Percentiles rank a stretch among this genome's conserved stretches.
Evolutionary conservation across 2,113 vertebrate species (phyloP).

Genomic region (Bos indicus): DNA sequence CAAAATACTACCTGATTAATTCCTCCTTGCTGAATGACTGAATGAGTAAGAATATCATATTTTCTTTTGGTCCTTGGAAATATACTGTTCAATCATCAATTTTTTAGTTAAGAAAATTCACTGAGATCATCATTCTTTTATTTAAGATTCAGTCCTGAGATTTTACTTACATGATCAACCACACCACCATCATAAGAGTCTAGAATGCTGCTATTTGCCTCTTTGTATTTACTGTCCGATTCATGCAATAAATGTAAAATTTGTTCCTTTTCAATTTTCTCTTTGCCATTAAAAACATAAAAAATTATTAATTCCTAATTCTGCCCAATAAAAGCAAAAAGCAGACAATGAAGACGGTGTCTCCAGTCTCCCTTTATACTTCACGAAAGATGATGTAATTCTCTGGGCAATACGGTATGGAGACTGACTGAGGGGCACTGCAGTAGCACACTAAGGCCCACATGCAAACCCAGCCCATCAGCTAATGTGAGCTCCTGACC

Average conservation of each 20-base stretch:
- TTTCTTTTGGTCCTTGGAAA: constrained; percentile 8
- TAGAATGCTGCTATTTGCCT: background rate
- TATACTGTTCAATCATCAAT: background rate
- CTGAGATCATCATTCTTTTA: background rate
- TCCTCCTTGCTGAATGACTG: background rate
- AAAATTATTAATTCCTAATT: constrained; percentile 2
- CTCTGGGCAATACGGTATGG: background rate
- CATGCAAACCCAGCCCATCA: background rate
- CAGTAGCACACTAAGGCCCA: background rate
- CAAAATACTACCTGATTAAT: background rate
- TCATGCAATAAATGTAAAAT: background rate
- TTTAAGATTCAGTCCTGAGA: background rate
- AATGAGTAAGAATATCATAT: background rate
- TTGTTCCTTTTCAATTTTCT: background rate
- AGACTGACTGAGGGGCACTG: background rate
- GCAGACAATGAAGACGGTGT: background rate
- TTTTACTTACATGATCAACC: background rate
- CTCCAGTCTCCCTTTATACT: background rate
- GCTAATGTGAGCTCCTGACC: background rate
- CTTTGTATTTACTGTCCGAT: background rate
- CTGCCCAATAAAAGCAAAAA: constrained; percentile 24
- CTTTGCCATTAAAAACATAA: background rate
- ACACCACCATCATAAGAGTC: background rate
- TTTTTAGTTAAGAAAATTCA: constrained; percentile 15
- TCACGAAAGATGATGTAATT: background rate